Percentiles rank a stretch among this genome's conserved stretches.
Conservation (phyloP, 2,113 vertebrate species). For the Meles meles region DNA sequence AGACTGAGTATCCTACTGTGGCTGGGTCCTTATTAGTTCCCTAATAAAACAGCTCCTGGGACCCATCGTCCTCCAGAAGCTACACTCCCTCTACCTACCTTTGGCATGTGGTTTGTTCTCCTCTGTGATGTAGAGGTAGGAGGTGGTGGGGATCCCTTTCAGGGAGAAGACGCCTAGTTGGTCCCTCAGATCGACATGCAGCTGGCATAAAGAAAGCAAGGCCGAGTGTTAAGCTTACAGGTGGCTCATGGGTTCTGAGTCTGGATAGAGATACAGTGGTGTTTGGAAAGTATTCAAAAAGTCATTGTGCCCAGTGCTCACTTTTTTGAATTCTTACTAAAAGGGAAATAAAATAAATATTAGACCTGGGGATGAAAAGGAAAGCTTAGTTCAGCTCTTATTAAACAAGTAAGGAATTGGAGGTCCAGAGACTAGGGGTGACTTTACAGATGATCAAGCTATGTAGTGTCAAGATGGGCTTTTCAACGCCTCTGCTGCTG, state of each 20-base stretch:
- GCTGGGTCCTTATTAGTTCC: not conserved
- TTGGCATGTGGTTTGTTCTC: conserved; percentile 31
- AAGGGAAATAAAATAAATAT: not conserved
- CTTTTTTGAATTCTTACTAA: conserved; percentile 1
- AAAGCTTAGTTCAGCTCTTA: not conserved
- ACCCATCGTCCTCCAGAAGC: not conserved
- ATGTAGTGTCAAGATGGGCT: not conserved
- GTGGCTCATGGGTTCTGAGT: not conserved
- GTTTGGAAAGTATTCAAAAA: not conserved
- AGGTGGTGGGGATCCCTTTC: conserved; percentile 76
- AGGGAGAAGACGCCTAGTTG: conserved; percentile 83
- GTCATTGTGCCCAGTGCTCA: not conserved
- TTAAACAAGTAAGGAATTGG: not conserved
- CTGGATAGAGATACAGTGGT: not conserved
- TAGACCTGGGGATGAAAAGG: not conserved
- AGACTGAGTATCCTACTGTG: not conserved
- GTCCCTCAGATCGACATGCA: conserved; percentile 87
- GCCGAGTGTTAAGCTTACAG: not conserved
- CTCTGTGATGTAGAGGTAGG: conserved; percentile 62
- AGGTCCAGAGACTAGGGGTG: not conserved
- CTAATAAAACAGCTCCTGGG: not conserved
- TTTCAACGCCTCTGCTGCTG: not conserved
- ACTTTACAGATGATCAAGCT: not conserved
- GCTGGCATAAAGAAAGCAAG: conserved; percentile 74
- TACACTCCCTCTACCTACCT: conserved; percentile 18